Base-by-base conservation (phyloP, 2,888 invertebrate species). In the Chromoteleia sp. region DNA sequence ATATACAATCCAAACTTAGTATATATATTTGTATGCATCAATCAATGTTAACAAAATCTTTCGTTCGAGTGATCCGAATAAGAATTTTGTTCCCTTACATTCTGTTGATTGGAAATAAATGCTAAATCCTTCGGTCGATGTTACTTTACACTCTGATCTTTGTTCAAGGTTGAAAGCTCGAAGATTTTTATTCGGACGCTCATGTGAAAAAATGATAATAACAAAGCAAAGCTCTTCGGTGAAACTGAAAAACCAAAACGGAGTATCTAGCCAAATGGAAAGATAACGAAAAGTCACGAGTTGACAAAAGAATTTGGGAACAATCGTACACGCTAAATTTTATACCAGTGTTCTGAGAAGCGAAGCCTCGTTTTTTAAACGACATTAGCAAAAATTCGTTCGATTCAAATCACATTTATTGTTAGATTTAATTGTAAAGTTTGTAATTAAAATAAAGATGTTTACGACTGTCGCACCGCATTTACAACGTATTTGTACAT, bases 181-280 rank as follows among this genome's bases (percentile, higher is more conserved):
- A 56, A 68, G 58, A 75, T 70, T 81, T 75, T 75, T 80, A 75
- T 80, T 74, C 65, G 75, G 63, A 74, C 8, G 48, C 63, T 74
- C 48, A 43, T n/a, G n/a, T 36, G 52, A 50, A 71, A 58, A 30
- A 17, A 36, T 14, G 41, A 74, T 43, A 59, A 70, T 43, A 58
- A 39, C 7, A 41, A 52, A 30, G 10, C 2, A 39, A 17, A 17
- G 14, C n/a, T 48, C 17, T 36, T n/a, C 8, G 54, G 17, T 4
- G 14, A 56, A 25, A 15, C 15, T 19, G 59, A 43, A 65, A 61
- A 74, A 52, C 19, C 14, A 19, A 56, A 25, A 54, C 0, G 2
- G 12, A 50, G 21, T 17, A 1, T 50, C 10, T 59, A 50, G 43
- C 36, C 36, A 61, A 52, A 56, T 54, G 61, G 74, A 48, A 50